Evolutionary conservation across 2,888 invertebrate species (phyloP), one percentile per base, ranked within the genome.

Genomic region (Mimas tiliae): DNA sequence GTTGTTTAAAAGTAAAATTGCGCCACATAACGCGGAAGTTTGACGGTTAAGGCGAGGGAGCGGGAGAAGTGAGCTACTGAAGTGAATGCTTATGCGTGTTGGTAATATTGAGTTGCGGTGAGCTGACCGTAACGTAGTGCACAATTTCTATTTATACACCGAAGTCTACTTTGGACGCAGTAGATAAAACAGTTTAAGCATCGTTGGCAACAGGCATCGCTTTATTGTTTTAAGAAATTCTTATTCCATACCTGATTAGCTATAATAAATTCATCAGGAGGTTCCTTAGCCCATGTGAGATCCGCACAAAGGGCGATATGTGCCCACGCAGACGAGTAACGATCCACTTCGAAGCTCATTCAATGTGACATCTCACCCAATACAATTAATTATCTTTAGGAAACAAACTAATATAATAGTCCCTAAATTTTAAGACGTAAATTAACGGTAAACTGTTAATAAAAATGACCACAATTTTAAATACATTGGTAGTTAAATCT

Each of bases 321-420:
- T 84, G 91, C 93, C 93, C 93, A 93, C 82, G 91, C 87, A 85
- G 91, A 89, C 81, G 88, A 86, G 76, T 87, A 85, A 74, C 89
- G 89, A 88, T 92, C 93, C 90, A 89, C 91, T 79, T 91, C 91
- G 92, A 91, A 91, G 92, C 82, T 93, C 93, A 93, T 93, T 93
- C 93, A 93, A 93, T 91, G 93, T 88, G 88, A 87, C 93, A 93
- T 91, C 80, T 84, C 89, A 87, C 83, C n/a, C 76, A 89, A 86
- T 85, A 88, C 81, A 88, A 88, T 85, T 88, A 91, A 87, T 86
- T 87, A 86, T 85, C 82, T 87, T 87, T 87, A 89, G 76, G 81
- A 88, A 87, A 88, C 77, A 78, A 87, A 88, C 82, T 87, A 90
- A 87, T 88, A 89, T 83, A 88, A 87, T 87, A 87, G 79, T 86